These are phyloP conservation scores for Spinibarbus caldwelli DNA, from an alignment of 2,797 vertebrate species.

Conservation along the genomic window DNA sequence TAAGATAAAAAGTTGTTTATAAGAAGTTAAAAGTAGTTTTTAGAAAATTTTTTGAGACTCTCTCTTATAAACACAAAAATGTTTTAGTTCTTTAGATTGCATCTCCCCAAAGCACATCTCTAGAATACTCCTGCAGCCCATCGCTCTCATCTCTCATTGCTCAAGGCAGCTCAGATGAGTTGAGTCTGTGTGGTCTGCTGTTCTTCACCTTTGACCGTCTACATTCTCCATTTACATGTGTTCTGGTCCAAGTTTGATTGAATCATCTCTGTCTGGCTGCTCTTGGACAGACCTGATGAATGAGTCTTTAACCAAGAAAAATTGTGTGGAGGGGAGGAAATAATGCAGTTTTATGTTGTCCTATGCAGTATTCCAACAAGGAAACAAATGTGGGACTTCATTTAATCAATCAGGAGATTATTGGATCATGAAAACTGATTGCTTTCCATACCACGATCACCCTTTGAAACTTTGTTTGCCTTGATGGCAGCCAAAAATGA, in stretches of 20 bases:
- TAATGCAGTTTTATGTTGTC: not conserved
- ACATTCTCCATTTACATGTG: conserved; percentile 12
- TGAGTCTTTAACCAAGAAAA: not conserved
- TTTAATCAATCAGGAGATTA: not conserved
- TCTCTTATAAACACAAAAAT: not conserved
- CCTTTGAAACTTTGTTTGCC: not conserved
- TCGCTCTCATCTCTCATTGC: not conserved
- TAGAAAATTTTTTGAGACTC: not conserved
- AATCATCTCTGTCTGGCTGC: conserved; percentile 22
- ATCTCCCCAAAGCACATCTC: not conserved
- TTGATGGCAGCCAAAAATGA: not conserved
- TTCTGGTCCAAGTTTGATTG: conserved; percentile 19
- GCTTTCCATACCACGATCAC: not conserved
- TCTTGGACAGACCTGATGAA: not conserved
- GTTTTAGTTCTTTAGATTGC: not conserved
- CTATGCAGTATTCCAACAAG: not conserved
- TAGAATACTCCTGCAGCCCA: not conserved
- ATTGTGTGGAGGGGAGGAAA: not conserved
- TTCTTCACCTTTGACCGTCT: not conserved
- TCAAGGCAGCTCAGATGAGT: not conserved
- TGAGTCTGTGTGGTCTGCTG: not conserved
- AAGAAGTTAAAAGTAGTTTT: not conserved
- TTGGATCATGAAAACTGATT: not conserved
- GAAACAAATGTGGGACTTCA: not conserved
- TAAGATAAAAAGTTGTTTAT: too few species aligned